A percentile compares a stretch with the other conserved stretches of the same genome.
phyloP scores from a whole-genome alignment of 2,113 vertebrate species.

The Misgurnus mizolepis region DNA sequence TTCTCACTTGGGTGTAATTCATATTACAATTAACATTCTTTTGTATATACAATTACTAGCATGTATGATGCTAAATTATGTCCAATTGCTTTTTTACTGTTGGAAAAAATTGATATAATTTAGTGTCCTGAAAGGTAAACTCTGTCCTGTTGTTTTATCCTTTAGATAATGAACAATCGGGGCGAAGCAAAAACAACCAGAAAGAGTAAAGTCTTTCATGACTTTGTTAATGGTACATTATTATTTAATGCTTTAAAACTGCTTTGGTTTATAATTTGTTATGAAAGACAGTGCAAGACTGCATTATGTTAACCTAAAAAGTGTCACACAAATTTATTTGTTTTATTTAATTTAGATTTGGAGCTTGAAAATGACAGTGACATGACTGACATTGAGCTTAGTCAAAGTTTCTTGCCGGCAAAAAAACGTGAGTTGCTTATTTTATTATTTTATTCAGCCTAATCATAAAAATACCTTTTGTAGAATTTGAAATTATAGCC shows the following conservation, averaged over 20 bases:
- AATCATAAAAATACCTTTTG: neutral
- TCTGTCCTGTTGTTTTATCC: neutral
- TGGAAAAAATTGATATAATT: neutral
- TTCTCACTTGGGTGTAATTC: neutral
- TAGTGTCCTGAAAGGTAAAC: neutral
- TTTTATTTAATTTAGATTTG: neutral
- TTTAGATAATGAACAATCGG: neutral
- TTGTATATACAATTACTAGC: conserved; percentile 4
- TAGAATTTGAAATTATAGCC: neutral
- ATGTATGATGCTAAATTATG: neutral
- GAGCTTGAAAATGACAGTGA: no score
- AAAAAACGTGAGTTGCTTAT: neutral
- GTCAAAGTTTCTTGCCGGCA: neutral
- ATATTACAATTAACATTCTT: neutral
- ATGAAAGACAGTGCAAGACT: neutral
- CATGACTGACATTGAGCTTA: neutral
- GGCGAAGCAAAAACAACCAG: neutral
- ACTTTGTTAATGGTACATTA: conserved; percentile 8
- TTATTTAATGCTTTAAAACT: neutral
- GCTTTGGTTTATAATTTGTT: neutral
- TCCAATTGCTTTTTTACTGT: neutral
- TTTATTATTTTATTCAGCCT: neutral
- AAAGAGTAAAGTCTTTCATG: neutral
- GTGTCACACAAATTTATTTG: neutral
- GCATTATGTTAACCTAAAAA: neutral